Percentiles rank a stretch among this genome's conserved stretches.
phyloP scores from a whole-genome alignment of 2,797 vertebrate species.

The Gobio occitaniae region DNA sequence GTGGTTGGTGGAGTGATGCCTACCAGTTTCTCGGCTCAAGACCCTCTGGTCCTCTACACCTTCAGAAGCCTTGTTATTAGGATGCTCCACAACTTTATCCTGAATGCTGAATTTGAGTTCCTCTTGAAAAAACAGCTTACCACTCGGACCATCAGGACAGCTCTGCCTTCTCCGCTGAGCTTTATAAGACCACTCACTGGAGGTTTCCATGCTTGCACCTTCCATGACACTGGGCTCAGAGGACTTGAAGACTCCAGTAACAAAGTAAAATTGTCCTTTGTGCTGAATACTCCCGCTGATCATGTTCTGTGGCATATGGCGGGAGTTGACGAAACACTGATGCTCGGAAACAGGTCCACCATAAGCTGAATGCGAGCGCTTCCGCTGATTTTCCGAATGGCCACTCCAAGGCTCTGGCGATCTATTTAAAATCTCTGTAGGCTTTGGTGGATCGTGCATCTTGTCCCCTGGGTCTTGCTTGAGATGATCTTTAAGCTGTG shows the following conservation, averaged over 20 bases:
- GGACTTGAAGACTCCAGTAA: constrained; percentile 75
- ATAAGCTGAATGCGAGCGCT: constrained; percentile 67
- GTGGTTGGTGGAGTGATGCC: constrained; percentile 64
- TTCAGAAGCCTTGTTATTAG: constrained; percentile 39
- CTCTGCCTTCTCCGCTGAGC: constrained; percentile 61
- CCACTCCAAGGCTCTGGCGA: constrained; percentile 60
- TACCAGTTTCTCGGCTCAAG: constrained; percentile 67
- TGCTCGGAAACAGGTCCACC: constrained; percentile 62
- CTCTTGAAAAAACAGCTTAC: constrained; percentile 57
- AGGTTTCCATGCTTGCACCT: constrained; percentile 61
- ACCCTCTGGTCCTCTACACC: constrained; percentile 64
- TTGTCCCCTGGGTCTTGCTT: constrained; percentile 63
- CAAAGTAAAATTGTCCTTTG: constrained; percentile 82
- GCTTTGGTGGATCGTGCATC: constrained; percentile 61
- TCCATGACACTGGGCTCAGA: constrained; percentile 64
- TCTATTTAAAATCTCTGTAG: constrained; percentile 60
- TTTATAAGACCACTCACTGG: constrained; percentile 66
- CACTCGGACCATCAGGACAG: constrained; percentile 60
- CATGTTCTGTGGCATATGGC: constrained; percentile 67
- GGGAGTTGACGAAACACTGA: constrained; percentile 56
- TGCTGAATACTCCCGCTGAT: constrained; percentile 79
- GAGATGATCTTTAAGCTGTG: constrained; percentile 50
- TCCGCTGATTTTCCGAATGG: constrained; percentile 67
- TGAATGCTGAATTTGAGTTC: constrained; percentile 54
- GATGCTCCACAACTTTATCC: constrained; percentile 59